phyloP scores from a whole-genome alignment of 2,113 vertebrate species.

The Podarcis cretensis region DNA sequence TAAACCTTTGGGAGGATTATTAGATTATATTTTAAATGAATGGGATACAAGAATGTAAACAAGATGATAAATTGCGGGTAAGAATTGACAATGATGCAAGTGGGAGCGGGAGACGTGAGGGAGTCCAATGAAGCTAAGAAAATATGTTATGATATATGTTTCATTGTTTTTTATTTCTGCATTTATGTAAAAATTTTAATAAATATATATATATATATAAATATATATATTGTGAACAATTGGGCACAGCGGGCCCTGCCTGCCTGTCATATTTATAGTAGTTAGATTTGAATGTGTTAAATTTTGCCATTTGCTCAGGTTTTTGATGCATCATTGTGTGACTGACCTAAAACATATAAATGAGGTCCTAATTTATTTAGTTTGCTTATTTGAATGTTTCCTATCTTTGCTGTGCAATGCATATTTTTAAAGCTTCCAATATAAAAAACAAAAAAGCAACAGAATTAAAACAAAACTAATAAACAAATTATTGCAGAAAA shows the following conservation, averaged over 20 bases:
- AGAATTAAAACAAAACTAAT: neutral
- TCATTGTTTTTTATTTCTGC: no score
- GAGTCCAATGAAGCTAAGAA: no score
- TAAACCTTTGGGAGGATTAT: no score
- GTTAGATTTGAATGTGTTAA: neutral
- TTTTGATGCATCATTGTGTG: neutral
- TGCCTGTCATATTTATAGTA: neutral
- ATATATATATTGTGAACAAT: neutral
- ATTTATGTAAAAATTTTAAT: no score
- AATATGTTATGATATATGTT: no score
- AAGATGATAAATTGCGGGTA: no score
- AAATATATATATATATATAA: no score
- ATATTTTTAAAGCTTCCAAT: no score
- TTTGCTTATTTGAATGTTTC: neutral
- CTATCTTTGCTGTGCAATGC: neutral
- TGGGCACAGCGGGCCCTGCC: neutral
- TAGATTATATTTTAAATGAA: no score
- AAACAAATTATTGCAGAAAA: neutral
- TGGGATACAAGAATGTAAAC: no score
- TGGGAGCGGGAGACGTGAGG: no score
- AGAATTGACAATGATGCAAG: no score
- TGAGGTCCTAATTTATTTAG: neutral
- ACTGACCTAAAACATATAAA: neutral
- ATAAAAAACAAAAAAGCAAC: neutral
- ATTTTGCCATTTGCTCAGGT: neutral